A percentile compares a stretch with the other conserved stretches of the same genome.
Evolutionary conservation across 2,113 vertebrate genomes (phyloP).

Genomic region (Herpailurus yagouaroundi): DNA sequence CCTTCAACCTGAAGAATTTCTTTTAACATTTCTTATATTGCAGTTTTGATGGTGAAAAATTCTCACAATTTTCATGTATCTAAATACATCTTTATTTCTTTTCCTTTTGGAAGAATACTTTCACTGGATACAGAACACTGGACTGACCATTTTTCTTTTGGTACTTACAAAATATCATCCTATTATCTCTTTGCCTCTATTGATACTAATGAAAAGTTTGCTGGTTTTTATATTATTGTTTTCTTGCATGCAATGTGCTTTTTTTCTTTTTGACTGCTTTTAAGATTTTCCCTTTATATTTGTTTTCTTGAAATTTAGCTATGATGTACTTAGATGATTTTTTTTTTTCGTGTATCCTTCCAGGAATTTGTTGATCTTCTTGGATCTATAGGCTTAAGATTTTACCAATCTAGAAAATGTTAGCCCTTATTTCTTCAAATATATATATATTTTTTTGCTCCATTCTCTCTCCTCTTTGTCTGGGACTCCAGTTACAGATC

Average conservation of each 20-base stretch:
- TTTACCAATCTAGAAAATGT: not conserved
- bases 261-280: not conserved
- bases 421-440: not conserved
- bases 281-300: not conserved
- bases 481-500: not conserved
- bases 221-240: not conserved
- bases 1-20: not conserved
- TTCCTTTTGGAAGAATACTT: not conserved
- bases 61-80: not conserved
- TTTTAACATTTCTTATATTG: not conserved
- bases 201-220: not conserved
- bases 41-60: not conserved
- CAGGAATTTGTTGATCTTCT: not conserved
- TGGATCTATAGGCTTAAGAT: not conserved
- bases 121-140: not conserved
- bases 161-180: not conserved
- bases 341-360: not conserved
- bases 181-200: not conserved
- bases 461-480: not conserved
- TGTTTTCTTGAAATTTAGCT: not conserved
- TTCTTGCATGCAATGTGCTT: fast-evolving
- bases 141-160: not conserved
- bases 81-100: not conserved
- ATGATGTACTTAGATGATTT: not conserved
- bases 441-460: not conserved